These are phyloP conservation scores for Rhinella marina DNA, from an alignment of 2,797 vertebrate genomes.

Conservation along the genomic window DNA sequence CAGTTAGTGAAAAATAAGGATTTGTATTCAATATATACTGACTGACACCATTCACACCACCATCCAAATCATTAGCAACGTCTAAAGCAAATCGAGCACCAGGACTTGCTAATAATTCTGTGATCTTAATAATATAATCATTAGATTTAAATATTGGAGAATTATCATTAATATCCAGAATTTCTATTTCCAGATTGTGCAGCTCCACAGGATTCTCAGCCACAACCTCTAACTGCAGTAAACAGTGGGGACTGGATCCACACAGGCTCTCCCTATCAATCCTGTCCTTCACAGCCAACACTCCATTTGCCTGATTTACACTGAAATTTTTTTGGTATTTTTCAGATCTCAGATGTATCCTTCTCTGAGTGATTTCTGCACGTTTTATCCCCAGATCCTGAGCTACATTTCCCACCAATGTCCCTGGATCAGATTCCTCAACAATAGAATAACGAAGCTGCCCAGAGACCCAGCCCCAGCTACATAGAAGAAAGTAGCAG, in stretches of 20 bases:
- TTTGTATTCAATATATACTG: conserved; percentile 77
- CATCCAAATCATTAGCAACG: conserved; percentile 83
- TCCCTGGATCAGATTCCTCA: conserved; percentile 80
- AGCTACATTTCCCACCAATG: conserved; percentile 80
- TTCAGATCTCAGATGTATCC: conserved; percentile 78
- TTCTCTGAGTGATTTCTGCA: conserved; percentile 78
- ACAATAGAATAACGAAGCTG: conserved; percentile 85
- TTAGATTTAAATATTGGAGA: conserved; percentile 85
- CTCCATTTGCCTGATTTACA: conserved; percentile 77
- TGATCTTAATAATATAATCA: conserved; percentile 83
- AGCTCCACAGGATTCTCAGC: conserved; percentile 78
- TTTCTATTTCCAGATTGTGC: conserved; percentile 77
- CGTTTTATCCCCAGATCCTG: conserved; percentile 79
- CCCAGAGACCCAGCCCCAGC: conserved; percentile 81
- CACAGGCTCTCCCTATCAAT: conserved; percentile 82
- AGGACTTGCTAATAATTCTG: conserved; percentile 77
- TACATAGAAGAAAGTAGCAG: not conserved
- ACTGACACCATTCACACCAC: conserved; percentile 86
- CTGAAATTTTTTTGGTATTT: conserved; percentile 79
- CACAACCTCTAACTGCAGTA: conserved; percentile 76
- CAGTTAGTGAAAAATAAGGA: conserved; percentile 77
- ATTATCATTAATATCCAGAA: conserved; percentile 84
- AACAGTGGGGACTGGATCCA: conserved; percentile 76
- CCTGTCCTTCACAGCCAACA: conserved; percentile 79
- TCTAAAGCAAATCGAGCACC: conserved; percentile 81